A percentile compares a stretch with the other conserved stretches of the same genome.
Conservation (phyloP, 2,113 vertebrate genomes). For the Gymnobelideus leadbeateri region DNA sequence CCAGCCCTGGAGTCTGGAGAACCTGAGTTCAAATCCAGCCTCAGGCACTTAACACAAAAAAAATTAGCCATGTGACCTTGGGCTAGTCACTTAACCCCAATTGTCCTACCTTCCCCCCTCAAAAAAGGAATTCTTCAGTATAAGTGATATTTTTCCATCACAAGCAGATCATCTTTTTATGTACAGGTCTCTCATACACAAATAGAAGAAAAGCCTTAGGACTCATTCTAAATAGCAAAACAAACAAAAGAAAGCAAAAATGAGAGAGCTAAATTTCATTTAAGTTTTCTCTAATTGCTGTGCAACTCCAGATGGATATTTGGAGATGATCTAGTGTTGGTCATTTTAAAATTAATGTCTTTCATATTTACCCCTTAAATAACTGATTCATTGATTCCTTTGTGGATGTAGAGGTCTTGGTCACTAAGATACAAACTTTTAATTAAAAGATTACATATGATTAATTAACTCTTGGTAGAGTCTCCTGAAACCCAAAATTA, state of each 20-base stretch:
- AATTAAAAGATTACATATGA: background rate
- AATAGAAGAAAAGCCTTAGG: background rate
- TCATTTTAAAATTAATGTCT: background rate
- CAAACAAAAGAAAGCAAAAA: background rate
- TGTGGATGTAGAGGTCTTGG: background rate
- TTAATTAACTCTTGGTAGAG: background rate
- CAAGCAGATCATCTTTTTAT: background rate
- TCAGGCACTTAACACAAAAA: no score
- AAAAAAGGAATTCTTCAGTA: background rate
- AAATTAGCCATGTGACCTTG: no score
- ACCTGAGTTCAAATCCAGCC: no score
- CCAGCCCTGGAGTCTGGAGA: no score
- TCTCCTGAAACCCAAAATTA: background rate
- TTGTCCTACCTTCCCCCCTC: no score
- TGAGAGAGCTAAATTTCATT: background rate
- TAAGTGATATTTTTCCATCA: background rate
- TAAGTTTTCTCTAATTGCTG: background rate
- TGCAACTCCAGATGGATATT: background rate
- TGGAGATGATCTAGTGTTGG: background rate
- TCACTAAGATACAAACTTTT: background rate
- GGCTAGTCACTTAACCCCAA: no score
- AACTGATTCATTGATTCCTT: no score
- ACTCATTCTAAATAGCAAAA: background rate
- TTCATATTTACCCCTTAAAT: background rate
- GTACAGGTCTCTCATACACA: background rate